Evolutionary conservation across 2,888 invertebrate genomes (phyloP), one percentile per base, ranked within the genome.

Genomic region (Mythimna pallens): DNA sequence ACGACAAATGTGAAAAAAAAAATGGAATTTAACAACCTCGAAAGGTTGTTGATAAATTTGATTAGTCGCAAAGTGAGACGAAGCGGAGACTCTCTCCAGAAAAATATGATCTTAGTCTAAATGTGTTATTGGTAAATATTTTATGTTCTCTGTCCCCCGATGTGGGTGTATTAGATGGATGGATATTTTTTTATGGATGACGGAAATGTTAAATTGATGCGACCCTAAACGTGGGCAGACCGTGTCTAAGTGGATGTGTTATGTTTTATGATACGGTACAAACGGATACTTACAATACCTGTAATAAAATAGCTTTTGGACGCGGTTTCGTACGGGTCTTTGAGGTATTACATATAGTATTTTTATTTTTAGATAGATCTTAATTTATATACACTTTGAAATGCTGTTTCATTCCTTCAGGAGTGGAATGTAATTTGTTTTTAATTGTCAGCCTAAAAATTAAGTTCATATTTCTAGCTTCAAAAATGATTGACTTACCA

Each of bases 91-190:
- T 43, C 30, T 43, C 30, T 50, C 7, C 7, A 55, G 63, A 52
- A 78, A 79, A 82, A 83, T 75, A 20, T 57, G 59, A 74, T 78
- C 65, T 67, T 54, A 22, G 36, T 40, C 70, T 73, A 73, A 77
- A 76, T 55, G 52, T 78, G 59, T 83, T 81, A 86, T 76, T 72
- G 71, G 72, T 66, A 80, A 78, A 84, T 86, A 74, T 82, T 84
- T 78, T 71, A 83, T 79, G 9, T 67, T 64, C 30, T 40, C 34
- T 65, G 67, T 69, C 69, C 69, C 68, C 25, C n/a, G 25, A 66
- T 55, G 22, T 43, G 22, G 47, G 50, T 68, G 50, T 72, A 76
- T 76, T 69, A 58, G 65, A 76, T 72, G 54, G 74, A 81, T 73
- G 66, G 43, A 73, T 73, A 73, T 73, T 65, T 73, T 80, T 80